Base-by-base conservation (phyloP, 2,113 vertebrate species). In the Lophura nycthemera region DNA sequence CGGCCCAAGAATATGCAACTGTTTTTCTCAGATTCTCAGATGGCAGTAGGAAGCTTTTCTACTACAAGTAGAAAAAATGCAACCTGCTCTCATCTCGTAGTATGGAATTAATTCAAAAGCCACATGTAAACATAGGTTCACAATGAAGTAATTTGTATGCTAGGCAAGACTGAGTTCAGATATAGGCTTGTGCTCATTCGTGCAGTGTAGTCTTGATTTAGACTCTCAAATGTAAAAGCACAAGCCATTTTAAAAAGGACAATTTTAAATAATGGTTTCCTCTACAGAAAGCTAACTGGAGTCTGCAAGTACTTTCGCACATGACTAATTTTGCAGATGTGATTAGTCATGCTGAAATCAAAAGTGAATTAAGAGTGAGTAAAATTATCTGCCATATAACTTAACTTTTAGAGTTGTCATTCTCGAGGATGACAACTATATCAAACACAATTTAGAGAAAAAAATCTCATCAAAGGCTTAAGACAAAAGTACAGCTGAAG, bases 41-140 rank as follows among this genome's bases (percentile, higher is more conserved):
- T 54, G 52, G 27, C 10, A 54, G 27, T 10, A 54, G 27, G 15
- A 54, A 54, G 27, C 52, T 54, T 54, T 54, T 30, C 27, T 54
- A 69, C 25, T 36, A 36, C 30, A 71, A 45, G 43, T 3, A 17
- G 34, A 64, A 45, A 38, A 34, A 60, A 94, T 64, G 38, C 57
- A 63, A 91, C 67, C 34, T 72, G 47, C 16, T 36, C 29, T 60
- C 24, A 36, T 69, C 54, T 82, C 0, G 0, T 29, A 47, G 16
- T 50, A 67, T 1, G 63, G 27, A 93, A 91, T 85, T 84, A 82
- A 95, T 78, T 66, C 10, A 89, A 87, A 87, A 91, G 56, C 21
- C 57, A 72, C 47, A 71, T 54, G 15, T 42, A 57, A 71, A 47
- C 65, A 18, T 30, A 29, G 25, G 42, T 67, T 18, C 36, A 54